Conservation (phyloP, 2,113 vertebrate genomes). For the Onychostruthus taczanowskii region DNA sequence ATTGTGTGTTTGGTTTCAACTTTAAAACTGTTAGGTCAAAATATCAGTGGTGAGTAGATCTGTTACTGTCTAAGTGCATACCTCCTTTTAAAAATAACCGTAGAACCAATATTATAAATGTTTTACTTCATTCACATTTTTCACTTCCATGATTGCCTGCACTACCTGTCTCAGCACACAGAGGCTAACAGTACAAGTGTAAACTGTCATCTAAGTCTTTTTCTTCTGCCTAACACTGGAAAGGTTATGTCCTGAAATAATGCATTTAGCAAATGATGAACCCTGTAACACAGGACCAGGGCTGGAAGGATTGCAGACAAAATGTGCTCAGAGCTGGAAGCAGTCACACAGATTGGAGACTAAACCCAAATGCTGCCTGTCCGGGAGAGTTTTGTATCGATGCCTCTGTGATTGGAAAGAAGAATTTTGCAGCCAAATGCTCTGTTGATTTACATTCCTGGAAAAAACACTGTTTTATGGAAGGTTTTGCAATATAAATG, state of each 20-base stretch:
- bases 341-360: neutral
- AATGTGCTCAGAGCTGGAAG: neutral
- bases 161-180: neutral
- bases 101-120: neutral
- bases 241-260: conserved; percentile 16
- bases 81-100: neutral
- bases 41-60: neutral
- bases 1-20: neutral
- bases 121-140: neutral
- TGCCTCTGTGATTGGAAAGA: neutral
- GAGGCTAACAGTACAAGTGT: neutral
- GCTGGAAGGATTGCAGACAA: neutral
- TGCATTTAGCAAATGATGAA: neutral
- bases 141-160: neutral
- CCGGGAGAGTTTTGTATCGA: neutral
- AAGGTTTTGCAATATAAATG: neutral
- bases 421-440: conserved; percentile 11
- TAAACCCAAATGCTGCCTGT: neutral
- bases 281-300: neutral
- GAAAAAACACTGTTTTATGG: neutral
- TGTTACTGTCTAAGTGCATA: neutral
- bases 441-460: neutral
- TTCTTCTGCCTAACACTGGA: neutral
- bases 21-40: neutral
- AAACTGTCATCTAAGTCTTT: conserved; percentile 5